Percentiles rank a stretch among this genome's conserved stretches.
phyloP scores from a whole-genome alignment of 2,888 invertebrate species.

The Lysandra coridon region DNA sequence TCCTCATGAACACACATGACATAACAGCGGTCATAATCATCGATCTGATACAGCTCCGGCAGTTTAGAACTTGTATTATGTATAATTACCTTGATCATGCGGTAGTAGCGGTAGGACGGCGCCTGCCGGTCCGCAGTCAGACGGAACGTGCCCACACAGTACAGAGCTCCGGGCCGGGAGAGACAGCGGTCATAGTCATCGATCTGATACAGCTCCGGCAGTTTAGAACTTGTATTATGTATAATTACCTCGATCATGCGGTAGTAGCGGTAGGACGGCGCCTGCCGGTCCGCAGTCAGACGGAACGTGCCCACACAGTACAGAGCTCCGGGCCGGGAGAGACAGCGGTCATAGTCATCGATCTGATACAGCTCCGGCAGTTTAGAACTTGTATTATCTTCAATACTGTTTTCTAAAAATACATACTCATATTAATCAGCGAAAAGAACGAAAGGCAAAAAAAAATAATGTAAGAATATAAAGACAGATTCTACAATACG shows the following conservation, averaged over 20 bases:
- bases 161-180: conserved; percentile 51
- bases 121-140: conserved; percentile 45
- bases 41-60: too few relatives aligned
- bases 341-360: not conserved
- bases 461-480: too few relatives aligned
- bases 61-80: not conserved
- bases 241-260: conserved; percentile 51
- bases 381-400: not conserved
- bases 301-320: conserved; percentile 64
- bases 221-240: conserved; percentile 45
- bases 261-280: conserved; percentile 47
- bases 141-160: conserved; percentile 62
- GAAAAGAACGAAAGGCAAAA: too few relatives aligned
- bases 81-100: conserved; percentile 51
- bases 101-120: conserved; percentile 46
- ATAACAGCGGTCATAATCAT: not conserved
- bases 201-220: conserved; percentile 58
- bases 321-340: too few relatives aligned
- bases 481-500: too few relatives aligned
- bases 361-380: not conserved
- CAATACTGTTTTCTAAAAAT: too few relatives aligned
- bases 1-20: too few relatives aligned
- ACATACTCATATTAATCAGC: too few relatives aligned
- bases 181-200: conserved; percentile 61
- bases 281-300: conserved; percentile 44